These are phyloP conservation scores for Altica lythri DNA, from an alignment of 2,888 invertebrate species.

Conservation along the genomic window DNA sequence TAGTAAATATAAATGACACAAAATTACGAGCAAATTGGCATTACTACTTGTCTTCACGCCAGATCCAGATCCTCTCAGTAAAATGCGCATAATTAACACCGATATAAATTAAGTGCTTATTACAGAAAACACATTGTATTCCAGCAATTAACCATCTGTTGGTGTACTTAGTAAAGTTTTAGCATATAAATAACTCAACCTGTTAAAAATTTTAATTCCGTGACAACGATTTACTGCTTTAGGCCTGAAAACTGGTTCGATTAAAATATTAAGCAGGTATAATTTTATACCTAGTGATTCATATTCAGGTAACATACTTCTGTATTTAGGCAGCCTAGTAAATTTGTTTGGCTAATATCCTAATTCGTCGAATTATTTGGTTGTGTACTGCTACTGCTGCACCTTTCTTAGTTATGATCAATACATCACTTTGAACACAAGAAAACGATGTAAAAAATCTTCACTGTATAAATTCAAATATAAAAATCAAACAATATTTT, in stretches of 20 bases:
- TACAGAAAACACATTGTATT: conserved; percentile 52
- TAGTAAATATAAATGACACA: not conserved
- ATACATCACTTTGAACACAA: too few relatives aligned
- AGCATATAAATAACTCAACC: conserved; percentile 52
- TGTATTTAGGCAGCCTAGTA: too few relatives aligned
- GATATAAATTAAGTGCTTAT: conserved; percentile 54
- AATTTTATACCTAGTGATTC: conserved; percentile 1
- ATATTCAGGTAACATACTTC: too few relatives aligned
- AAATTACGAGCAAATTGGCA: not conserved
- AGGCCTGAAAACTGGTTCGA: conserved; percentile 50
- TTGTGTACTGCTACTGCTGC: too few relatives aligned
- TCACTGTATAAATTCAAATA: too few relatives aligned
- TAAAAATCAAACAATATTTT: too few relatives aligned
- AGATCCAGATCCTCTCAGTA: conserved; percentile 3
- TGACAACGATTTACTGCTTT: conserved; percentile 54
- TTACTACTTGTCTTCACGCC: not conserved
- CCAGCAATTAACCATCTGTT: conserved; percentile 54
- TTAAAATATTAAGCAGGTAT: conserved; percentile 55
- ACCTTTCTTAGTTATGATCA: too few relatives aligned
- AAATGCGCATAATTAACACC: conserved; percentile 50
- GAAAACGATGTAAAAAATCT: too few relatives aligned
- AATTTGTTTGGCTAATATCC: too few relatives aligned
- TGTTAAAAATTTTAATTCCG: conserved; percentile 52
- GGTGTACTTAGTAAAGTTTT: conserved; percentile 48
- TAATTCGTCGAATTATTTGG: too few relatives aligned